phyloP scores from a whole-genome alignment of 2,113 vertebrate genomes.

The Panurus biarmicus region DNA sequence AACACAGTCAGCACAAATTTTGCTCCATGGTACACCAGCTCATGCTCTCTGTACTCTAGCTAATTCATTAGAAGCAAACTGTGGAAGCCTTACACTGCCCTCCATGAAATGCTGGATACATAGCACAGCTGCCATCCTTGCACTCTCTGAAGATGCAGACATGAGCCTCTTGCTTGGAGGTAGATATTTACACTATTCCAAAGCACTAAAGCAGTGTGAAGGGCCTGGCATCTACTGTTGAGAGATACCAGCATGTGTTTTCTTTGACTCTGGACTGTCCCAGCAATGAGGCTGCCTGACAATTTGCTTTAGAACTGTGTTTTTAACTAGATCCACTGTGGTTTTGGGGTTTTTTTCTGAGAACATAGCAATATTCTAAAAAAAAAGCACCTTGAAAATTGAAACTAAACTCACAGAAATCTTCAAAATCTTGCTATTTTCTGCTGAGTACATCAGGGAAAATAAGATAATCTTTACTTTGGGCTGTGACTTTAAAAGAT shows the following conservation, averaged over 20 bases:
- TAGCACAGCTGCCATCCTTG: background rate
- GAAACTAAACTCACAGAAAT: background rate
- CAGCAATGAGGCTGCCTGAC: background rate
- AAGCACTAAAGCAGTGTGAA: background rate
- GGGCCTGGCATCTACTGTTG: background rate
- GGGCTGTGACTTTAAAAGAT: background rate
- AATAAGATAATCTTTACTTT: background rate
- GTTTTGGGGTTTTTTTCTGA: background rate
- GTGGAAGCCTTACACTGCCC: background rate
- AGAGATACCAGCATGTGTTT: background rate
- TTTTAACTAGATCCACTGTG: background rate
- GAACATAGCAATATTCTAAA: background rate
- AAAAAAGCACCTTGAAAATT: background rate
- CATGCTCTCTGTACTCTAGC: rapidly evolving
- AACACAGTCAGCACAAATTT: background rate
- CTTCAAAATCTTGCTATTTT: background rate
- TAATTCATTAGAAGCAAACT: background rate
- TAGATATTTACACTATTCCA: background rate
- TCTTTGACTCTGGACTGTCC: background rate
- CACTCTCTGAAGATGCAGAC: background rate
- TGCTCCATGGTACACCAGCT: background rate
- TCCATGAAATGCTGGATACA: background rate
- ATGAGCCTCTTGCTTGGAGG: background rate
- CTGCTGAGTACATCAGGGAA: background rate
- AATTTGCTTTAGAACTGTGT: background rate